These are phyloP conservation scores for Copidosoma aretas DNA, from an alignment of 2,888 invertebrate genomes.

Conservation along the genomic window DNA sequence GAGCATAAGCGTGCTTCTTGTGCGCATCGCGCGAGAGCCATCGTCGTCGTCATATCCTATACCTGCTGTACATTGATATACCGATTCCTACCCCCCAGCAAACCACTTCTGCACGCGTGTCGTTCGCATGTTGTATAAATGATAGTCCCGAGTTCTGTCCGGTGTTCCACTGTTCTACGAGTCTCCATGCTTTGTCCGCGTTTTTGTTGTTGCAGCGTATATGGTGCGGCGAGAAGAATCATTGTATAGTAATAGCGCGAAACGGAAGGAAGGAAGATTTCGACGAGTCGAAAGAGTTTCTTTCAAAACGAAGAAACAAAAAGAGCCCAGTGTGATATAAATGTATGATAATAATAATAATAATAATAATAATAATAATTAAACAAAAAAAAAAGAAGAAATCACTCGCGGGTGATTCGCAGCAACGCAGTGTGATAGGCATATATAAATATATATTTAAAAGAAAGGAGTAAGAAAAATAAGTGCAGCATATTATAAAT, in stretches of 20 bases:
- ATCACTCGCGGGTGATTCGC: slow-evolving; percentile 39
- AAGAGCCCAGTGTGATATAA: slow-evolving; percentile 55
- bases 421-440: slow-evolving; percentile 43
- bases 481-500: slow-evolving; percentile 29
- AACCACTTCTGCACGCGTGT: slow-evolving; percentile 46
- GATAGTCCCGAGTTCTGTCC: slow-evolving; percentile 34
- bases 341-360: neutral
- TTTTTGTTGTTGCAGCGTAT: slow-evolving; percentile 36
- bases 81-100: slow-evolving; percentile 17
- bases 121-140: too few relatives aligned
- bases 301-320: slow-evolving; percentile 2
- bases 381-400: slow-evolving; percentile 39
- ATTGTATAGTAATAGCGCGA: slow-evolving; percentile 1
- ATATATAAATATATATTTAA: slow-evolving; percentile 43
- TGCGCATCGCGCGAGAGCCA: neutral
- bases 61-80: slow-evolving; percentile 9
- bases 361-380: too few relatives aligned
- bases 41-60: neutral
- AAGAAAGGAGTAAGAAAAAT: slow-evolving; percentile 33
- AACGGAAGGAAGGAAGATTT: neutral
- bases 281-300: neutral
- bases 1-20: slow-evolving; percentile 4
- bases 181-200: slow-evolving; percentile 30
- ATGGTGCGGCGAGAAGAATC: slow-evolving; percentile 36
- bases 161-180: slow-evolving; percentile 56